phyloP scores from a whole-genome alignment of 2,113 vertebrate species.

The Vulpes ferrilata region DNA sequence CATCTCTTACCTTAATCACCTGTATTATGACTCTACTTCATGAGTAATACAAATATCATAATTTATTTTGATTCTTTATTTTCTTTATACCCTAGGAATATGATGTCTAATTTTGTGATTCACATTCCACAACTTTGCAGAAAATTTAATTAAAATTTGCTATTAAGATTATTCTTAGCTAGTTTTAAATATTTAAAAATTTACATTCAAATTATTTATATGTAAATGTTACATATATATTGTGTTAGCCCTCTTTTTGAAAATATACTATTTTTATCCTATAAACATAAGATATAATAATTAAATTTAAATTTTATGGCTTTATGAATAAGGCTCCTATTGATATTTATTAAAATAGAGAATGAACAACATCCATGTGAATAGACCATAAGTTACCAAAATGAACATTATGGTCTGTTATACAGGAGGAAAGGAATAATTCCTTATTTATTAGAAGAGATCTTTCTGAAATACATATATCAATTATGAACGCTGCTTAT shows the following conservation, averaged over 20 bases:
- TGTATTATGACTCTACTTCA: neutral
- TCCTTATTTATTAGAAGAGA: neutral
- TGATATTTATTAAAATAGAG: neutral
- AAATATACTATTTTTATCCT: neutral
- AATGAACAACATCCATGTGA: neutral
- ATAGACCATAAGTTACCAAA: neutral
- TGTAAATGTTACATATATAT: neutral
- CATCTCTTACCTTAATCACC: neutral
- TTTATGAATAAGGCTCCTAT: neutral
- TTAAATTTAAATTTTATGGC: neutral
- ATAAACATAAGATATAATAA: neutral
- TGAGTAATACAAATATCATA: neutral
- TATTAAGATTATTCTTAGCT: neutral
- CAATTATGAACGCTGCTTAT: neutral
- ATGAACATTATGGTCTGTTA: neutral
- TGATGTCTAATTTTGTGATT: neutral
- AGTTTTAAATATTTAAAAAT: neutral
- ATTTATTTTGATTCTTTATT: neutral
- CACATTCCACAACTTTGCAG: neutral
- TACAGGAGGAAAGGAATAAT: neutral
- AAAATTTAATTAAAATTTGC: neutral
- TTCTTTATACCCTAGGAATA: neutral
- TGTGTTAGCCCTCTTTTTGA: neutral
- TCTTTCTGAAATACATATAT: neutral
- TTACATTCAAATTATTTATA: conserved; percentile 13